Evolutionary conservation across 2,888 invertebrate genomes (phyloP), one percentile per base, ranked within the genome.

Genomic region (Drosophila antonietae): DNA sequence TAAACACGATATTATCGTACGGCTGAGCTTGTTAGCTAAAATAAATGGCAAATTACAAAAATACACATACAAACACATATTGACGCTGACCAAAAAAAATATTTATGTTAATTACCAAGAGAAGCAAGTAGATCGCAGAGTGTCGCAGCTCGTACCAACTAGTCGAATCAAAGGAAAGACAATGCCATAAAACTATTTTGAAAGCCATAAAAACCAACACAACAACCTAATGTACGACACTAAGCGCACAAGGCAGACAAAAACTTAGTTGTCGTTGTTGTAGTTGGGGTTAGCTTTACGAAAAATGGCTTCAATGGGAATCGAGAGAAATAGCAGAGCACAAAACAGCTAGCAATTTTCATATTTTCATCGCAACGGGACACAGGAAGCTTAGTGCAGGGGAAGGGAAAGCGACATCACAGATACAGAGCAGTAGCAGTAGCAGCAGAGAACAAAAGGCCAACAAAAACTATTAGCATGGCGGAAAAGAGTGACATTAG

Each of bases 361-460:
- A 80, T 86, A 83, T 86, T 86, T 82, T 83, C 77, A 77, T 70
- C 80, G 62, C 68, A 70, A 62, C 63, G 47, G 56, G 65, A 18
- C 56, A 53, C 58, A 57, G 68, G 61, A 86, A 79, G 67, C 62
- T 41, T 55, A 52, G 46, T 44, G 68, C 64, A 61, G 57, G 49
- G 49, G 31, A 33, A 18, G 33, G 49, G 49, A 3, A 41, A 31
- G 55, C 31, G 44, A 31, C n/a, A 59, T 46, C 31, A 35, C 28
- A 62, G 39, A 44, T 39, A 59, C 35, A 64, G 46, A 49, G n/a
- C 49, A 46, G 14, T 7, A 46, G 23, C 61, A 67, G 66, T n/a
- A 31, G 10, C 47, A 64, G 43, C 53, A 67, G 65, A 58, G 58
- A 80, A 69, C 66, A 70, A 69, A 74, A 57, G 37, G 6, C 28